Evolutionary conservation across 2,888 invertebrate genomes (phyloP).

Genomic region (Mesorhabditis sp.): DNA sequence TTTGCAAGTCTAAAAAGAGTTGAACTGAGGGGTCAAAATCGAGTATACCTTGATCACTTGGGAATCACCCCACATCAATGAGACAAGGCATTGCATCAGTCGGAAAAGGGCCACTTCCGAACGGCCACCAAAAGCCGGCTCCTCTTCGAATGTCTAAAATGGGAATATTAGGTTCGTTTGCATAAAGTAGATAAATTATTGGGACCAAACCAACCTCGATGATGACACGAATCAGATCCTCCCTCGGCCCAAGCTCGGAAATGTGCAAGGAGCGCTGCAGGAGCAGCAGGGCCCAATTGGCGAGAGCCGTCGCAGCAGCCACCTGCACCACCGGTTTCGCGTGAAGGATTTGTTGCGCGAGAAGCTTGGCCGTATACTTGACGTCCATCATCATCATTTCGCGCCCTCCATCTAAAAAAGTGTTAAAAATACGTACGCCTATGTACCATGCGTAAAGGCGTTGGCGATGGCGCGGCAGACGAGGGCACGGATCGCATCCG

Average conservation of each 20-base stretch:
- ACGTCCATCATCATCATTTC: conserved; percentile 29
- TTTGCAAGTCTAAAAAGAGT: conserved; percentile 37
- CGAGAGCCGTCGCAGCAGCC: conserved; percentile 41
- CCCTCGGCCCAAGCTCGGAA: conserved; percentile 50
- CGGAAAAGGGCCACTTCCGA: conserved; percentile 69
- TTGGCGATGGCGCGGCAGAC: conserved; percentile 77
- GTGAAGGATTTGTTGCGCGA: conserved; percentile 13
- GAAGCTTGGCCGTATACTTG: conserved; percentile 5
- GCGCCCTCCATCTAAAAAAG: conserved; percentile 30
- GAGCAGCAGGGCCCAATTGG: conserved; percentile 44
- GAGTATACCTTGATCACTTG: conserved; percentile 48
- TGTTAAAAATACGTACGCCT: neutral
- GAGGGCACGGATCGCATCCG: conserved; percentile 72
- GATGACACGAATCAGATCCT: conserved; percentile 46
- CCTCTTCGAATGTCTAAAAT: conserved; percentile 22
- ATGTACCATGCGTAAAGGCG: conserved; percentile 71
- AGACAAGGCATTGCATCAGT: conserved; percentile 75
- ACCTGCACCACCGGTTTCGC: conserved; percentile 30
- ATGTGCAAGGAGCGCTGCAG: conserved; percentile 32
- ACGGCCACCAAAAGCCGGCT: conserved; percentile 24
- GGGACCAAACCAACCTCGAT: conserved; percentile 19
- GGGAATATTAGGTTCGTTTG: neutral
- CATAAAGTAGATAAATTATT: neutral
- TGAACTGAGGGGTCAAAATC: neutral
- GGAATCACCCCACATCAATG: conserved; percentile 63